phyloP scores from a whole-genome alignment of 2,888 invertebrate genomes.

The Stenoptilia bipunctidactyla region DNA sequence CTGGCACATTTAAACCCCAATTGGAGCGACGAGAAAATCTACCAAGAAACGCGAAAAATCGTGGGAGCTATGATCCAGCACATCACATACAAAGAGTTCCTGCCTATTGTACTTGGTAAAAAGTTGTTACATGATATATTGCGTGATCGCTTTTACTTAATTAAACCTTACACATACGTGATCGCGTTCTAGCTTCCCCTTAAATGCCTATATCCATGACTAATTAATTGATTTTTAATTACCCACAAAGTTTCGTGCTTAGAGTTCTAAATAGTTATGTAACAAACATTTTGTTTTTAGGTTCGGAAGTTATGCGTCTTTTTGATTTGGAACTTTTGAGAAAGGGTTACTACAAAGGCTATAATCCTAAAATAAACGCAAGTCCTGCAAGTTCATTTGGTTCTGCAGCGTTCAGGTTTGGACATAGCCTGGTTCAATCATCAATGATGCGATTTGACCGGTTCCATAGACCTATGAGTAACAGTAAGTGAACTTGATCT shows the following conservation, averaged over 20 bases:
- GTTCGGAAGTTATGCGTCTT: constrained; percentile 79
- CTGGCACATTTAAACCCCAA: constrained; percentile 81
- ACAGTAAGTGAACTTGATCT: constrained; percentile 74
- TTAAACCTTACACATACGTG: background rate
- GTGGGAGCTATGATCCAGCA: constrained; percentile 87
- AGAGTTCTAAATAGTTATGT: background rate
- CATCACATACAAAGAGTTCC: constrained; percentile 85
- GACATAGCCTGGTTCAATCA: constrained; percentile 87
- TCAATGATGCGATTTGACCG: constrained; percentile 81
- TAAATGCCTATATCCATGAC: background rate
- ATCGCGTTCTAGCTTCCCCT: background rate
- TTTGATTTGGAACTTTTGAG: constrained; percentile 79
- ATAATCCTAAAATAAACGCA: constrained; percentile 78
- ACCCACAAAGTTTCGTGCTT: background rate
- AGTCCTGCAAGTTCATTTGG: constrained; percentile 84
- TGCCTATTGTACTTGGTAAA: constrained; percentile 82
- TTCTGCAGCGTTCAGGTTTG: constrained; percentile 87
- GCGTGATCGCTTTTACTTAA: background rate
- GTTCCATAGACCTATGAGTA: constrained; percentile 75
- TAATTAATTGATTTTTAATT: background rate
- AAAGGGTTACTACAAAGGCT: constrained; percentile 79
- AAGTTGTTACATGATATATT: background rate
- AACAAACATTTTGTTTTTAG: constrained; percentile 29
- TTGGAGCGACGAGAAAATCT: constrained; percentile 91
- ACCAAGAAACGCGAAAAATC: constrained; percentile 87